phyloP scores from a whole-genome alignment of 2,888 invertebrate genomes.

The Caenorhabditis sulstoni region DNA sequence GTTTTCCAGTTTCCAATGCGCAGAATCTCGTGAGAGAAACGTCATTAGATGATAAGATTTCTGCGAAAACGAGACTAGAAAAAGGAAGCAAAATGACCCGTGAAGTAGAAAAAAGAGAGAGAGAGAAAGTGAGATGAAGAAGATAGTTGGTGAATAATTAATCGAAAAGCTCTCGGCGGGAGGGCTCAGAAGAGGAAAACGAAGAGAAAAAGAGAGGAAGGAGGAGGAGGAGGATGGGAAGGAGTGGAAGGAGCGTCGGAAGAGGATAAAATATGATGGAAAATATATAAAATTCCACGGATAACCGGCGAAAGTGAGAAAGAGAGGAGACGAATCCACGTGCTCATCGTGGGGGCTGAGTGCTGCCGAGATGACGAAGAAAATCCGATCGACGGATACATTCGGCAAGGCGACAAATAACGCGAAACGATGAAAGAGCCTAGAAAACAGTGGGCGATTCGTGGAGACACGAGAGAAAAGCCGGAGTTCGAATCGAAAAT shows the following conservation, averaged over 20 bases:
- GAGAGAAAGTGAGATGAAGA: background rate
- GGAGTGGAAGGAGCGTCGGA: background rate
- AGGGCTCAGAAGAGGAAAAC: constrained; percentile 6
- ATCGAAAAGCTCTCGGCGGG: constrained; percentile 10
- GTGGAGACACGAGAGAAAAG: too few relatives aligned
- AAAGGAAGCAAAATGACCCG: background rate
- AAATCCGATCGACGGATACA: background rate
- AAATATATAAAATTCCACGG: constrained; percentile 44
- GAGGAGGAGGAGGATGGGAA: background rate
- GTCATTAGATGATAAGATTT: too few relatives aligned
- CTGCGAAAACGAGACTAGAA: too few relatives aligned
- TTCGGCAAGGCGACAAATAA: background rate
- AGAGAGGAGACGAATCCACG: constrained; percentile 33
- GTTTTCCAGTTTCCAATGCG: too few relatives aligned
- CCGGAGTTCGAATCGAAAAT: too few relatives aligned
- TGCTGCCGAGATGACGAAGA: constrained; percentile 11
- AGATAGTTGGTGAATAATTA: constrained; percentile 32
- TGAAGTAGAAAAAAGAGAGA: constrained; percentile 3
- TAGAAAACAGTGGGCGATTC: too few relatives aligned
- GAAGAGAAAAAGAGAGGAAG: too few relatives aligned
- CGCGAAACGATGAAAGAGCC: too few relatives aligned
- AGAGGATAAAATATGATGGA: constrained; percentile 18
- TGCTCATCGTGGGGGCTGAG: constrained; percentile 27
- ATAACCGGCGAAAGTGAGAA: constrained; percentile 34
- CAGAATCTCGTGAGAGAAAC: too few relatives aligned